These are phyloP conservation scores for Tetragonula clypearis DNA, from an alignment of 1,140 invertebrate genomes.

Conservation along the genomic window DNA sequence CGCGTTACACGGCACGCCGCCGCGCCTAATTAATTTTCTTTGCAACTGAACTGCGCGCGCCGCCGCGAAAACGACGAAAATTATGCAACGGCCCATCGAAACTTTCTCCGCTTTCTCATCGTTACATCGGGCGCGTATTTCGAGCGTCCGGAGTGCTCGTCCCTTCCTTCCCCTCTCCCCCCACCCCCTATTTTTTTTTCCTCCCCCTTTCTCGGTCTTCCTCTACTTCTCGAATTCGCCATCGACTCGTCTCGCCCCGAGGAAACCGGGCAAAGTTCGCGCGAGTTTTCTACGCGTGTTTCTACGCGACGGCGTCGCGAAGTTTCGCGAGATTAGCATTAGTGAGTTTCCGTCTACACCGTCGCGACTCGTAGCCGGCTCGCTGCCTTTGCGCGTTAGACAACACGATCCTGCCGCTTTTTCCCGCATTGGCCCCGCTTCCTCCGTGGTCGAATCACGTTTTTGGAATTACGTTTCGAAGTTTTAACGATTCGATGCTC, in stretches of 20 bases:
- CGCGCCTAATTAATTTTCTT: slow-evolving; percentile 65
- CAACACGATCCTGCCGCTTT: not conserved
- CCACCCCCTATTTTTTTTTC: too few species aligned
- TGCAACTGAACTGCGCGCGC: slow-evolving; percentile 59
- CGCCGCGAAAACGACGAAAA: slow-evolving; percentile 51
- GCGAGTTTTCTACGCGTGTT: not conserved
- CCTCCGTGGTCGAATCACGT: not conserved
- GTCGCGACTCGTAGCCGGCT: not conserved
- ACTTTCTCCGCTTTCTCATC: slow-evolving; percentile 59
- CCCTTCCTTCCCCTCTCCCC: not conserved
- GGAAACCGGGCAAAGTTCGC: not conserved
- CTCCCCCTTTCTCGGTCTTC: not conserved
- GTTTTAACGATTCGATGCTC: not conserved
- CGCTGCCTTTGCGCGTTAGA: not conserved
- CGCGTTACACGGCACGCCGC: not conserved
- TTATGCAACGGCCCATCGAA: slow-evolving; percentile 51
- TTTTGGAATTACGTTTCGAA: not conserved
- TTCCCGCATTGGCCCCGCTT: too few species aligned
- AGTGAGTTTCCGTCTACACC: not conserved
- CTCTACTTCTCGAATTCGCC: not conserved
- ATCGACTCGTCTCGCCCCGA: not conserved
- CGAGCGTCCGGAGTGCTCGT: not conserved
- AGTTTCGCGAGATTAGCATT: slow-evolving; percentile 7
- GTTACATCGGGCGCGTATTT: slow-evolving; percentile 47
- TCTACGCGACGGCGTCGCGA: not conserved